phyloP scores from a whole-genome alignment of 35 echinoderm and acorn worm species.

The Patiria miniata region DNA sequence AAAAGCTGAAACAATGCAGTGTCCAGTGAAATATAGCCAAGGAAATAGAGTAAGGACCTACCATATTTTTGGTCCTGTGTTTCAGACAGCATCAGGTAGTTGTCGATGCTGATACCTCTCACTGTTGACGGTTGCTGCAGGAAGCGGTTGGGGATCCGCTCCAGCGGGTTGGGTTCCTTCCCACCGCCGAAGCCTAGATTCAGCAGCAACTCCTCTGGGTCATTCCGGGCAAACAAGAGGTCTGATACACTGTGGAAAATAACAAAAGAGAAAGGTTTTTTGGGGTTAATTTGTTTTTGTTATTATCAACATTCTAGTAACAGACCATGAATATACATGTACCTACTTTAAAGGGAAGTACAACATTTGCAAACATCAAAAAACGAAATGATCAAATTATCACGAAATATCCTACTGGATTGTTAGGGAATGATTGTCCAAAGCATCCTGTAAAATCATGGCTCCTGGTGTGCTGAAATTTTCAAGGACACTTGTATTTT shows the following conservation, averaged over 20 bases:
- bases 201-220: constrained; percentile 79
- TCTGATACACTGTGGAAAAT: constrained; percentile 72
- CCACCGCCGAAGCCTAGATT: constrained; percentile 73
- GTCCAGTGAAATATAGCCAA: background rate
- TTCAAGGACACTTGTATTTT: too few species aligned
- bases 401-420: too few species aligned
- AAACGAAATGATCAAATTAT: too few species aligned
- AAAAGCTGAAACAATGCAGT: background rate
- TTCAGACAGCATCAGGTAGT: constrained; percentile 57
- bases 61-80: constrained; percentile 64
- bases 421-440: too few species aligned
- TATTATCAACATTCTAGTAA: too few species aligned
- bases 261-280: too few species aligned
- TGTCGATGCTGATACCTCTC: constrained; percentile 59
- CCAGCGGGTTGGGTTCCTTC: constrained; percentile 49
- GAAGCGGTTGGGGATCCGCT: constrained; percentile 68
- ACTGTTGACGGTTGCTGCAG: constrained; percentile 46
- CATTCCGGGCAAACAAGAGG: constrained; percentile 67
- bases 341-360: too few species aligned
- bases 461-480: too few species aligned
- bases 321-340: too few species aligned
- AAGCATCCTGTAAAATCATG: too few species aligned
- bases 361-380: too few species aligned
- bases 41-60: constrained; percentile 29
- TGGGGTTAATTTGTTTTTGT: too few species aligned